Evolutionary conservation across 2,888 invertebrate species (phyloP), one percentile per base, ranked within the genome.

Genomic region (Frankliniella intonsa): DNA sequence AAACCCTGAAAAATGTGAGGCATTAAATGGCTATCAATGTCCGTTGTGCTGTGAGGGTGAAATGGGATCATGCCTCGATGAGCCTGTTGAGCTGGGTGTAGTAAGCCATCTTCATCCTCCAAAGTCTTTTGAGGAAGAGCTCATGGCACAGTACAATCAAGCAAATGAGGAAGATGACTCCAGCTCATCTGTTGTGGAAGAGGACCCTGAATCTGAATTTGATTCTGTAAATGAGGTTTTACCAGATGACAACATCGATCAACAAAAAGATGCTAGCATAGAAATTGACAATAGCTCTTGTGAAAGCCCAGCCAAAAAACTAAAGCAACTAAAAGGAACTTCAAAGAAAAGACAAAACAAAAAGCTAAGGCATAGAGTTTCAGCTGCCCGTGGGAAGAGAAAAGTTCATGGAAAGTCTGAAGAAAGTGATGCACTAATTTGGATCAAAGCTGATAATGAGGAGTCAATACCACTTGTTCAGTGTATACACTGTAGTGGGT

Each of bases 111-210:
- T 22, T 22, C 69, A 17, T 7, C 62, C 11, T 62, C 17, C 22
- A 0, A n/a, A n/a, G 11, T 22, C 69, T 11, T 69, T 69, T 69
- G 69, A 69, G 22, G 69, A 69, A 0, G 69, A 69, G 22, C 69
- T 69, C 11, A 69, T 69, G 69, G 69, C n/a, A 19, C 69, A 69
- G 22, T 22, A 69, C 22, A 69, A 22, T 5, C 69, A 22, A 69
- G 69, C 69, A 10, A 69, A 69, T 69, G 69, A 69, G 22, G 69
- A 69, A 11, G 69, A 69, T 69, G 69, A 69, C 22, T 69, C 69
- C 22, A 69, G 69, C 3, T 22, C n/a, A 22, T 69, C 69, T 10
- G 69, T 69, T 22, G 69, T 69, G 22, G 69, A 69, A 22, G 69
- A 69, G 17, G 55, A 55, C 7, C 17, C 38, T 38, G 38, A 38